A percentile compares a stretch with the other conserved stretches of the same genome.
Conservation (phyloP, 2,888 invertebrate genomes). For the Syritta pipiens region DNA sequence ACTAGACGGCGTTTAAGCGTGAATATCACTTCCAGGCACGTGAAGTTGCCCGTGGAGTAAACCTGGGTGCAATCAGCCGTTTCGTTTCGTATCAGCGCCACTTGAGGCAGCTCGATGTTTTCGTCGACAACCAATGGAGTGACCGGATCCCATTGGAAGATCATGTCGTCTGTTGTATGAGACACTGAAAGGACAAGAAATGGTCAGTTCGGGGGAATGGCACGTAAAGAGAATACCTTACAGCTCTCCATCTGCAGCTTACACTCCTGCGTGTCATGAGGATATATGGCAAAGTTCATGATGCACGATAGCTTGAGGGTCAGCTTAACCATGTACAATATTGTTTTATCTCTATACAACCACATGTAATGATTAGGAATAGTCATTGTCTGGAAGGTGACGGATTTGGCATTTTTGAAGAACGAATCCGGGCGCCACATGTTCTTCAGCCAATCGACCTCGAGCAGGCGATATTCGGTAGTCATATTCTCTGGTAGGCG, state of each 20-base stretch:
- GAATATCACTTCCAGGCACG: slow-evolving; percentile 94
- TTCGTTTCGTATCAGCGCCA: slow-evolving; percentile 92
- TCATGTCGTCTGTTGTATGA: slow-evolving; percentile 92
- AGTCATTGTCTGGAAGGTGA: slow-evolving; percentile 96
- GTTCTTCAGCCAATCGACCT: slow-evolving; percentile 94
- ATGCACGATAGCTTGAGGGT: slow-evolving; percentile 93
- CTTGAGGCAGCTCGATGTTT: slow-evolving; percentile 92
- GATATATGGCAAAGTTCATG: slow-evolving; percentile 96
- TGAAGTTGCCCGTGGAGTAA: slow-evolving; percentile 86
- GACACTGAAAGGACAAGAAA: slow-evolving; percentile 83
- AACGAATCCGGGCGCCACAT: slow-evolving; percentile 97
- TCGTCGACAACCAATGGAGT: slow-evolving; percentile 93
- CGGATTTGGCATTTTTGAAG: slow-evolving; percentile 95
- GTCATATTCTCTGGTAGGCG: slow-evolving; percentile 95
- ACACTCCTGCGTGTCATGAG: slow-evolving; percentile 96
- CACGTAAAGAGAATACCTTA: slow-evolving; percentile 83
- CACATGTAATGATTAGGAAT: slow-evolving; percentile 96
- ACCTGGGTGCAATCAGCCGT: slow-evolving; percentile 93
- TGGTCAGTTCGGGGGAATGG: background rate
- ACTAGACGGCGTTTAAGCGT: slow-evolving; percentile 92
- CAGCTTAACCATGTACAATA: slow-evolving; percentile 91
- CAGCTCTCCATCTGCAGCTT: slow-evolving; percentile 96
- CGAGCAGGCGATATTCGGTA: slow-evolving; percentile 91
- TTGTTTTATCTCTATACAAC: slow-evolving; percentile 92
- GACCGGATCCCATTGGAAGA: slow-evolving; percentile 93